These are phyloP conservation scores for Melitaea cinxia DNA, from an alignment of 1,140 invertebrate genomes.

Conservation along the genomic window DNA sequence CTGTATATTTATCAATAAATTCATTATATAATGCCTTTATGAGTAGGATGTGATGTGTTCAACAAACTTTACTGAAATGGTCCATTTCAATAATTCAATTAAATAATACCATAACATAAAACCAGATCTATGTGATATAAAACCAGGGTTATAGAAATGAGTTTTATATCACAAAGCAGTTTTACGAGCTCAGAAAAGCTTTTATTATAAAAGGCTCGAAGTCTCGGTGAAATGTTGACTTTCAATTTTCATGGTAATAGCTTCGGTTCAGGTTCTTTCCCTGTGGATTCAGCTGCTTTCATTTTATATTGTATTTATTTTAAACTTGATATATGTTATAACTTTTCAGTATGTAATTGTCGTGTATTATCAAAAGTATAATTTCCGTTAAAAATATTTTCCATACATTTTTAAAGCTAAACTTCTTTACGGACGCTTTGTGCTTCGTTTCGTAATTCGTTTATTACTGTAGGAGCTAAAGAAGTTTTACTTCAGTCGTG, in stretches of 20 bases:
- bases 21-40: too few relatives aligned
- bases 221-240: constrained; percentile 50
- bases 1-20: too few relatives aligned
- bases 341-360: not conserved
- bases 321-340: constrained; percentile 17
- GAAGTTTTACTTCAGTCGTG: too few relatives aligned
- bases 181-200: constrained; percentile 29
- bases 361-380: not conserved
- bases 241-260: constrained; percentile 60
- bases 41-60: too few relatives aligned
- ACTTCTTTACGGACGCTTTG: too few relatives aligned
- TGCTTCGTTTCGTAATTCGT: too few relatives aligned
- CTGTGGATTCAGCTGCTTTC: constrained; percentile 30
- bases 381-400: not conserved
- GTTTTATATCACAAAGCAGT: constrained; percentile 26
- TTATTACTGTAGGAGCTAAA: too few relatives aligned
- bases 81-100: not conserved
- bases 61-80: too few relatives aligned
- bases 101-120: constrained; percentile 21
- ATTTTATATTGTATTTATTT: constrained; percentile 33
- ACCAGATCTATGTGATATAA: constrained; percentile 17
- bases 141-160: constrained; percentile 15
- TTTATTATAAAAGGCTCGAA: constrained; percentile 39
- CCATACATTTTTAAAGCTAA: not conserved
- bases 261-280: constrained; percentile 39